Conservation (phyloP, 1,140 invertebrate species). For the Drosophila subobscura region DNA sequence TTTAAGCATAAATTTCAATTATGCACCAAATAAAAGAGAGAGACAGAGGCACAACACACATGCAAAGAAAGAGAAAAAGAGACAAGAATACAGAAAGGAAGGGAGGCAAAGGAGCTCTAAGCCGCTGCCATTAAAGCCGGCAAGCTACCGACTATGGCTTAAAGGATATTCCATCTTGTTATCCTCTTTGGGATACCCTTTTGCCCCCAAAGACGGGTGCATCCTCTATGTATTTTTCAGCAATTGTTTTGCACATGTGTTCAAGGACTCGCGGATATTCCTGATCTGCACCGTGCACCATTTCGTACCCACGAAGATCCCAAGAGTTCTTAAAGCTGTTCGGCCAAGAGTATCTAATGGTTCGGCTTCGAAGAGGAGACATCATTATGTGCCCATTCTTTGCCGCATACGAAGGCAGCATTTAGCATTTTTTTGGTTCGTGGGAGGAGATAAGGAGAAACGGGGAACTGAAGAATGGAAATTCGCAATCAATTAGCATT, state of each 20-base stretch:
- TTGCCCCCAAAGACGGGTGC: not conserved
- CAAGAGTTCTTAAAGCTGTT: too few species aligned
- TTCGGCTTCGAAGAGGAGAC: too few species aligned
- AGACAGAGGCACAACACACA: slow-evolving; percentile 4
- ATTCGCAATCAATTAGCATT: slow-evolving; percentile 57
- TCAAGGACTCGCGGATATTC: not conserved
- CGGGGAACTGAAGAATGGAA: slow-evolving; percentile 14
- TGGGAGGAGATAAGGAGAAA: slow-evolving; percentile 32
- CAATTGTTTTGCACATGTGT: too few species aligned
- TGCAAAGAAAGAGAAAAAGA: not conserved
- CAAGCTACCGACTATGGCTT: slow-evolving; percentile 62
- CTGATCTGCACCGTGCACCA: slow-evolving; percentile 4
- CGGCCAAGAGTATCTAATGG: too few species aligned
- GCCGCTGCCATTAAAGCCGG: slow-evolving; percentile 65
- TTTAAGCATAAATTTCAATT: slow-evolving; percentile 74
- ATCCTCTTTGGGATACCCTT: not conserved
- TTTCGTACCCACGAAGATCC: too few species aligned
- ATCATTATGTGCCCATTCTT: not conserved
- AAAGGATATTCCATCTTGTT: slow-evolving; percentile 68
- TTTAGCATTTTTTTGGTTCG: slow-evolving; percentile 30
- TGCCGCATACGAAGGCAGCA: slow-evolving; percentile 1
- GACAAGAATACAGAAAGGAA: not conserved
- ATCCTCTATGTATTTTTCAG: not conserved
- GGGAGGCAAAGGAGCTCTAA: slow-evolving; percentile 25
- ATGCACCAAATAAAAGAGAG: slow-evolving; percentile 62